Evolutionary conservation across 2,797 vertebrate genomes (phyloP), one percentile per base, ranked within the genome.

Genomic region (Lepus townsendii): DNA sequence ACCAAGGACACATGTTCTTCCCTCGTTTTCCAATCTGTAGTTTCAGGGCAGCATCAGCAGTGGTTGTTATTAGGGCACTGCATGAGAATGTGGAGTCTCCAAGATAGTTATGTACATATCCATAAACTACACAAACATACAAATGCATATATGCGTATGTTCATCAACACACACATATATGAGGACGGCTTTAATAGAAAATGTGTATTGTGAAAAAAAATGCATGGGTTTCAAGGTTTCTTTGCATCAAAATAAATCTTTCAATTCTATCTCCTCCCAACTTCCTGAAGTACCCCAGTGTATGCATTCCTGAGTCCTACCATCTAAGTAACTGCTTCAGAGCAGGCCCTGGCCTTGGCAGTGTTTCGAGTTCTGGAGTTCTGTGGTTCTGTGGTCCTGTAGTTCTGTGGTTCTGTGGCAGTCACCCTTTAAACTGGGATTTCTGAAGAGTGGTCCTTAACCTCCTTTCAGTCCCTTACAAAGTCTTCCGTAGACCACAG

Each of bases 341-440:
- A 94, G 14, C 32, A 69, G 72, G 24, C 68, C 17, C 7, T 78
- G 14, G 38, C 30, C 7, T 88, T 71, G 63, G 20, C 12, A 76
- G 26, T 75, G 17, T 52, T 75, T 66, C 78, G 83, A 71, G 20
- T 82, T 96, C 76, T 60, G 72, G 8, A 8, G 42, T 47, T 47
- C 42, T 47, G 42, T 47, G 42, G 42, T 42, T 7, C 38, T 42
- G 7, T 42, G 7, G 38, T 42, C 5, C 42, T 42, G 6, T 42
- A 7, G 42, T 47, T 47, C 42, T 47, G 42, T 47, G 42, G 42
- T 47, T 19, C 54, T 13, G 54, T 57, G 54, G 17, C 3, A 85
- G 30, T 77, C 84, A 73, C 19, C 68, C 50, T 68, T 94, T 87
- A 84, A 95, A 66, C 57, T 66, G 76, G 3, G 35, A 66, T 93